Evolutionary conservation across 1,140 invertebrate species (phyloP).

Genomic region (Physella acuta): DNA sequence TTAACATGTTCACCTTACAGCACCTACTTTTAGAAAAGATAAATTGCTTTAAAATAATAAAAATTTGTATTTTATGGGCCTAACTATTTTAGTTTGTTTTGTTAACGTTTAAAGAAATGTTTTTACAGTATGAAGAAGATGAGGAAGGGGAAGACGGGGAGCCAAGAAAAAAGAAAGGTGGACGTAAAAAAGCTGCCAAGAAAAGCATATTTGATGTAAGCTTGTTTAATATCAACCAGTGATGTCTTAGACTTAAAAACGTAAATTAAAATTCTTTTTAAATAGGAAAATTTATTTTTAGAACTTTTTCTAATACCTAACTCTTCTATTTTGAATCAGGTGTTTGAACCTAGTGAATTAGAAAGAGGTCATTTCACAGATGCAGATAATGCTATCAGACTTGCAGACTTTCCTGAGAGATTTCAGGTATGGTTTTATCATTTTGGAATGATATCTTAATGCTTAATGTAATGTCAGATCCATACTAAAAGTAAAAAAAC

Average conservation of each 20-base stretch:
- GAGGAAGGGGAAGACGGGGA: constrained; percentile 59
- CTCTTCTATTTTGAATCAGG: constrained; percentile 50
- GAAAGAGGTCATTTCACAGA: constrained; percentile 95
- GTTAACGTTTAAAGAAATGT: background rate
- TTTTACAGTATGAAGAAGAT: constrained; percentile 60
- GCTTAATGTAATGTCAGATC: background rate
- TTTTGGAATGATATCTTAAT: background rate
- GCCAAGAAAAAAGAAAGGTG: constrained; percentile 69
- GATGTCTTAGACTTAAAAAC: background rate
- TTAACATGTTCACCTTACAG: too few relatives aligned
- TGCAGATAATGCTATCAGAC: constrained; percentile 80
- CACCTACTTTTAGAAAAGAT: too few relatives aligned
- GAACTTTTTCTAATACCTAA: background rate
- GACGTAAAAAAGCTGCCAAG: constrained; percentile 77
- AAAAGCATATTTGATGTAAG: constrained; percentile 73
- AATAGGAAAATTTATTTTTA: background rate
- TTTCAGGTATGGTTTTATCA: constrained; percentile 48
- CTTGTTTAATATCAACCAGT: too few relatives aligned
- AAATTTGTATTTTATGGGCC: too few relatives aligned
- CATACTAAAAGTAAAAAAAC: background rate
- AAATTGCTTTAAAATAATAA: too few relatives aligned
- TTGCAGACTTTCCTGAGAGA: constrained; percentile 62
- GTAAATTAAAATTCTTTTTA: background rate
- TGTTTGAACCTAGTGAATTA: constrained; percentile 96
- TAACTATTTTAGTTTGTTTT: background rate